Percentiles rank a stretch among this genome's conserved stretches.
These are phyloP conservation scores for Allobates femoralis DNA, from an alignment of 2,797 vertebrate genomes.

Conservation along the genomic window DNA sequence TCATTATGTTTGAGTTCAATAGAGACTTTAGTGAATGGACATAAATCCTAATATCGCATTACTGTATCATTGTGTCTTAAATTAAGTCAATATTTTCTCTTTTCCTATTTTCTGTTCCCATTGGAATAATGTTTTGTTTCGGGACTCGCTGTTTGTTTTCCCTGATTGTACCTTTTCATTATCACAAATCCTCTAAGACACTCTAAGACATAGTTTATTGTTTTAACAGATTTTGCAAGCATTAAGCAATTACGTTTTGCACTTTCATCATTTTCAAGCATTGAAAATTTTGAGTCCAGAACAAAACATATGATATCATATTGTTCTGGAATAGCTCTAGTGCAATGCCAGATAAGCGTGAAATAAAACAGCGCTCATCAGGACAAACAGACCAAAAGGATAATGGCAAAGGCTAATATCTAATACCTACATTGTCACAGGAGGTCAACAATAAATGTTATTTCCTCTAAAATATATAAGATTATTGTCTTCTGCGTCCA, in stretches of 20 bases:
- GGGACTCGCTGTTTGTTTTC: conserved; percentile 11
- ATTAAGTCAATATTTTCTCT: not conserved
- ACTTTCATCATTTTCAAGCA: conserved; percentile 39
- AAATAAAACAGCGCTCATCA: conserved; percentile 48
- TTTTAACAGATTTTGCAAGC: conserved; percentile 34
- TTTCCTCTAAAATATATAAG: not conserved
- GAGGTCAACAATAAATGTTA: not conserved
- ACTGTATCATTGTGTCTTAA: not conserved
- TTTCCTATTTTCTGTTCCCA: not conserved
- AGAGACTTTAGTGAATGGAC: not conserved
- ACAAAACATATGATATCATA: conserved; percentile 58
- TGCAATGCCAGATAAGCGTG: conserved; percentile 45
- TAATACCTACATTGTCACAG: conserved; percentile 12
- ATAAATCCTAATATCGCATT: not conserved
- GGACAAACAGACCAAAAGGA: conserved; percentile 20
- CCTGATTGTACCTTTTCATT: conserved; percentile 23
- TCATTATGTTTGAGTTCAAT: not conserved
- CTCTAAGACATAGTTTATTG: conserved; percentile 52
- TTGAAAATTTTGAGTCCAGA: conserved; percentile 29
- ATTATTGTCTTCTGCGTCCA: not conserved
- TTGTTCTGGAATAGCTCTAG: conserved; percentile 44
- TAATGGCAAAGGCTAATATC: conserved; percentile 16
- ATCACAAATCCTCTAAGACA: conserved; percentile 29
- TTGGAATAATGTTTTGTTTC: conserved; percentile 24
- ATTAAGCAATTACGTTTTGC: conserved; percentile 26